Conservation (phyloP, 2,113 vertebrate species). For the Apodemus speciosus region DNA sequence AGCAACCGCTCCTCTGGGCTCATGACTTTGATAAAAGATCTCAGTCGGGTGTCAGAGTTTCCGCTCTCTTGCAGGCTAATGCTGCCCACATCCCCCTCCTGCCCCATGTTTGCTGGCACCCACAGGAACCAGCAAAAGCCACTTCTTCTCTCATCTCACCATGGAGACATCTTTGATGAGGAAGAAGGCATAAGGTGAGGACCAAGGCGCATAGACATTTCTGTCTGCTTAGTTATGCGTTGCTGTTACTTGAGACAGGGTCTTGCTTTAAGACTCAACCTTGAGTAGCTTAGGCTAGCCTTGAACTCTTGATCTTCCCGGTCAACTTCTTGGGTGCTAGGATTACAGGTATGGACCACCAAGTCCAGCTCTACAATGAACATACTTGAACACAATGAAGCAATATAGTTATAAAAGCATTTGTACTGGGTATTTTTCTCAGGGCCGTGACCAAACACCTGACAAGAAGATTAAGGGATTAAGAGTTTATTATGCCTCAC, state of each 20-base stretch:
- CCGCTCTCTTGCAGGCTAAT: rapidly evolving
- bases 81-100: background rate
- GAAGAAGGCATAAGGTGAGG: background rate
- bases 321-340: background rate
- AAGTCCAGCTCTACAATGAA: background rate
- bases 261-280: background rate
- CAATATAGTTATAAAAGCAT: rapidly evolving
- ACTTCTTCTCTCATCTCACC: background rate
- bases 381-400: background rate
- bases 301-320: background rate
- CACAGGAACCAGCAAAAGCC: rapidly evolving
- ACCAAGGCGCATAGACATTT: rapidly evolving
- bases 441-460: background rate
- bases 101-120: background rate
- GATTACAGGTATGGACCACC: background rate
- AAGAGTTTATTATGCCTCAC: background rate
- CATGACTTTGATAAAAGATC: background rate
- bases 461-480: background rate
- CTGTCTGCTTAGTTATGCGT: background rate
- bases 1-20: rapidly evolving
- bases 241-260: background rate
- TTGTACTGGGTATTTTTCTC: background rate
- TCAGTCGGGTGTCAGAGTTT: rapidly evolving
- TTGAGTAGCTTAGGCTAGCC: too few relatives aligned
- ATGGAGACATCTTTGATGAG: too few relatives aligned